Conservation (phyloP, 1,140 invertebrate genomes). For the Brevipalpus yothersi region DNA sequence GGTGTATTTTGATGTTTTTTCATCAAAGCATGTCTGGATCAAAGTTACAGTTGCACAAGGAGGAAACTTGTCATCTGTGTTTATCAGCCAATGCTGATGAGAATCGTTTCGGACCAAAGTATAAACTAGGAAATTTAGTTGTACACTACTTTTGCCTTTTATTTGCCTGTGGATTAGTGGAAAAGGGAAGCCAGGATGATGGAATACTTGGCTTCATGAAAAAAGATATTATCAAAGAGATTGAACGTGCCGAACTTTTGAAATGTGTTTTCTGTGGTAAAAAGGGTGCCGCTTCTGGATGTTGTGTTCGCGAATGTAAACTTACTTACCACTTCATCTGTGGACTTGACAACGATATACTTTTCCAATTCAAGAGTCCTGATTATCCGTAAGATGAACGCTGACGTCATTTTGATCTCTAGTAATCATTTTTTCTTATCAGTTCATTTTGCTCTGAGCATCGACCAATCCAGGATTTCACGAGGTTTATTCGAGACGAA, state of each 20-base stretch:
- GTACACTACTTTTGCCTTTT: constrained; percentile 6
- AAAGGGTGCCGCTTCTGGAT: constrained; percentile 33
- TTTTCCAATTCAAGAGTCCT: constrained; percentile 31
- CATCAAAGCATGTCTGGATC: too few species aligned
- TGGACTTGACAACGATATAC: constrained; percentile 26
- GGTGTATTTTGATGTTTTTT: too few species aligned
- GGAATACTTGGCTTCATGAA: constrained; percentile 5
- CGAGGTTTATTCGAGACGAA: constrained; percentile 12
- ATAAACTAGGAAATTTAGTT: not conserved
- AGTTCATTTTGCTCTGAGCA: constrained; percentile 35
- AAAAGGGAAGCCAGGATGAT: constrained; percentile 5
- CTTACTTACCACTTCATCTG: constrained; percentile 34
- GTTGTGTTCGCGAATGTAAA: constrained; percentile 27
- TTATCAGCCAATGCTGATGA: not conserved
- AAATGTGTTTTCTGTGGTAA: constrained; percentile 31
- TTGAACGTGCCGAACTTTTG: constrained; percentile 11
- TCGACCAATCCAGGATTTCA: constrained; percentile 24
- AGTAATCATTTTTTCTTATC: not conserved
- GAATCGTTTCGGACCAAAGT: not conserved
- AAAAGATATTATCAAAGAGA: constrained; percentile 6
- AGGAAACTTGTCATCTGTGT: not conserved
- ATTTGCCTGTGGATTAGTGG: constrained; percentile 4
- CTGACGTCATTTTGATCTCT: not conserved
- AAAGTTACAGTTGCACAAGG: too few species aligned
- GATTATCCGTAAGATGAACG: constrained; percentile 26